Evolutionary conservation across 2,888 invertebrate genomes (phyloP), one percentile per base, ranked within the genome.

Genomic region (Hecatera dysodea): DNA sequence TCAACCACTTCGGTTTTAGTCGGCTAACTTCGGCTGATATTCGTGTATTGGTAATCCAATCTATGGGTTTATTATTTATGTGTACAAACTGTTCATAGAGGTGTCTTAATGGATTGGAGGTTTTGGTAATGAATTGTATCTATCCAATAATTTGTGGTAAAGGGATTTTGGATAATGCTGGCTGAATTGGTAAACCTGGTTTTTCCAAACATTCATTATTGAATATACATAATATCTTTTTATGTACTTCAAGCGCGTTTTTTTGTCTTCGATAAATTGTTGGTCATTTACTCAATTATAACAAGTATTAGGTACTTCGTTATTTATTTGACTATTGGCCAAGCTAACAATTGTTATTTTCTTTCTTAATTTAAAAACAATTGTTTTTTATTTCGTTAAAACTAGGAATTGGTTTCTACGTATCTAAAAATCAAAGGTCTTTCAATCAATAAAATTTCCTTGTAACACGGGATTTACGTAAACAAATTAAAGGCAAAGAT

Each of bases 31-130:
- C 75, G 75, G 56, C 55, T 56, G 52, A n/a, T 61, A 77, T 66
- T 72, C 74, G 74, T 66, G 71, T 72, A 77, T 84, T 77, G 69
- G 74, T 77, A 69, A 83, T 75, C 39, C 69, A 78, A 71, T 83
- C 59, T 67, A 61, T 57, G 48, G 12, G 56, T 79, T 50, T 79
- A 71, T 80, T 80, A 77, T 72, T n/a, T 69, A 55, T 56, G 50
- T 60, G 52, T 70, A 53, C n/a, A 62, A 46, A 57, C 46, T 56
- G 74, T 52, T 74, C 44, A 44, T 44, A 50, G 55, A 75, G 60
- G 56, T 74, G 50, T 39, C 15, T 42, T 67, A 75, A 33, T 56
- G 55, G 68, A 46, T 56, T 75, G 48, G 22, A n/a, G 59, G 44
- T 50, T 61, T 56, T 36, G 39, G 6, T 56, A 33, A 33, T 46